Conservation (phyloP, 64 coral and sea anemone species). For the Stylophora pistillata region DNA sequence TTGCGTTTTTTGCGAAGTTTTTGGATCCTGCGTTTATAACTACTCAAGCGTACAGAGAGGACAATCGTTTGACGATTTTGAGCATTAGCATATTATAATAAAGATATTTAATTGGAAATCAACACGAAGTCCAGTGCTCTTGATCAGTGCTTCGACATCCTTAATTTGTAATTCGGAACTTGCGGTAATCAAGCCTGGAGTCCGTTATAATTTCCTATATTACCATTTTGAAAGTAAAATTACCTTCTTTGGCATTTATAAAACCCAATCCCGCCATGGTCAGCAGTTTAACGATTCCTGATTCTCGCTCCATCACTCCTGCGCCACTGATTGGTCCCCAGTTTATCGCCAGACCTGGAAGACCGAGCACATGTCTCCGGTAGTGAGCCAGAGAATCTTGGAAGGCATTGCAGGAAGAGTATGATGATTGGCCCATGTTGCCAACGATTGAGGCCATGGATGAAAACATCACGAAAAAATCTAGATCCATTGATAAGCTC, state of each 20-base stretch:
- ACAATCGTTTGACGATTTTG: no score
- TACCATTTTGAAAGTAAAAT: not conserved
- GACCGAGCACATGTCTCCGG: slow-evolving; percentile 52
- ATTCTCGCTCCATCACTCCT: slow-evolving; percentile 49
- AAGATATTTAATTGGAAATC: no score
- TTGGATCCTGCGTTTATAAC: no score
- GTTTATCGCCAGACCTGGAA: slow-evolving; percentile 68
- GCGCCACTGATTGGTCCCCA: slow-evolving; percentile 80
- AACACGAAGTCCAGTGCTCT: no score
- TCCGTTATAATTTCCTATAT: no score
- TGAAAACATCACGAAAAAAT: slow-evolving; percentile 79
- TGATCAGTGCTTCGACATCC: no score
- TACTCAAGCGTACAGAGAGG: no score
- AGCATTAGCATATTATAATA: no score
- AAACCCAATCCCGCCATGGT: slow-evolving; percentile 29
- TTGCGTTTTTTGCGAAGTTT: no score
- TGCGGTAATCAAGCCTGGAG: no score
- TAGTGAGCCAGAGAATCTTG: slow-evolving; percentile 62
- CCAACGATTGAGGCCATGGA: slow-evolving; percentile 62
- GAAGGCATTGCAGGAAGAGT: slow-evolving; percentile 68
- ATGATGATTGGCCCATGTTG: slow-evolving; percentile 34
- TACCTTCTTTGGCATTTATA: slow-evolving; percentile 52
- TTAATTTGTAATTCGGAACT: no score
- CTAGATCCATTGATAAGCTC: slow-evolving; percentile 62
- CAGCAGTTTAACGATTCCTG: slow-evolving; percentile 30